A percentile compares a stretch with the other conserved stretches of the same genome.
Conservation (phyloP, 2,888 invertebrate species). For the Zelleria hepariella region DNA sequence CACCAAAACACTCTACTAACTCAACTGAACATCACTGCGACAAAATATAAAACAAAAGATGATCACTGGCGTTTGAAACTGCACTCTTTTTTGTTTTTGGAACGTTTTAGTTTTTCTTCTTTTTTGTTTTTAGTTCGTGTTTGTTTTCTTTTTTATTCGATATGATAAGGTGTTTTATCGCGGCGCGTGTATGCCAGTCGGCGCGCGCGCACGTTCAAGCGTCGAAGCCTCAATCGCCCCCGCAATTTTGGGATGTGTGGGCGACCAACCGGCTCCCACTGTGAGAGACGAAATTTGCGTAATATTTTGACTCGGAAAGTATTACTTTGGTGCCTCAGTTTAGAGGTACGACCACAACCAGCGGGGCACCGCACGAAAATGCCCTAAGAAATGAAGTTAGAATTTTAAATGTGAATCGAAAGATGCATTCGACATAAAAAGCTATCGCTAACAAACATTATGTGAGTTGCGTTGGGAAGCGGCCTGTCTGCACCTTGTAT, state of each 20-base stretch:
- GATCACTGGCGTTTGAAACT: not conserved
- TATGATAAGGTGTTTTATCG: slow-evolving; percentile 11
- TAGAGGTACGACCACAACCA: slow-evolving; percentile 49
- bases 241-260: slow-evolving; percentile 61
- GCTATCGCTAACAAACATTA: slow-evolving; percentile 71
- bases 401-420: slow-evolving; percentile 73
- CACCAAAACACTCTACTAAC: slow-evolving; percentile 23
- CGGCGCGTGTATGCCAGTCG: slow-evolving; percentile 55
- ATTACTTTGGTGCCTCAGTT: slow-evolving; percentile 27
- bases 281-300: slow-evolving; percentile 53
- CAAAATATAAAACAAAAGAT: slow-evolving; percentile 8
- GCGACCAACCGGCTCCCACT: slow-evolving; percentile 51
- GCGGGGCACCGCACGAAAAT: slow-evolving; percentile 62
- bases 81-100: slow-evolving; percentile 13
- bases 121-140: slow-evolving; percentile 25
- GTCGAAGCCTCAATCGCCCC: slow-evolving; percentile 65
- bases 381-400: slow-evolving; percentile 65
- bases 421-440: slow-evolving; percentile 71
- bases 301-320: slow-evolving; percentile 44
- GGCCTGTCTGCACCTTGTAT: slow-evolving; percentile 63
- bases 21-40: slow-evolving; percentile 31
- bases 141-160: slow-evolving; percentile 28
- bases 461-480: slow-evolving; percentile 67
- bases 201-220: slow-evolving; percentile 62
- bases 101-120: slow-evolving; percentile 21